Base-by-base conservation (phyloP, 2,113 vertebrate species). In the Pygoscelis adeliae region DNA sequence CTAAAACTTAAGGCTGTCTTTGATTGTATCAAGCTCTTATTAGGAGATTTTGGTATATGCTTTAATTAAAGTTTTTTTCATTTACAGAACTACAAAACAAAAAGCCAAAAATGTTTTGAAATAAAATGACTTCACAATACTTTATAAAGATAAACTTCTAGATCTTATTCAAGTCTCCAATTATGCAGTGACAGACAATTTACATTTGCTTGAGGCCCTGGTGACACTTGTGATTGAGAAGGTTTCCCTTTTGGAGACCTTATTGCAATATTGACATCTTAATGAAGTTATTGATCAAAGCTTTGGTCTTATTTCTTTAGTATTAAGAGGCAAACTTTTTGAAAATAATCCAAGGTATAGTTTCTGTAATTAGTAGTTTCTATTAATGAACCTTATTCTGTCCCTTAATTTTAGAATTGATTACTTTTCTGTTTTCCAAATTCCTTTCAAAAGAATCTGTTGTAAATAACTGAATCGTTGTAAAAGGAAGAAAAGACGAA, bases 381-480 rank as follows among this genome's bases (percentile, higher is more conserved):
- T 66, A 18, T 55, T 81, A 53, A 44, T 11, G 2, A 71, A 88
- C 49, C 9, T 62, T 83, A 81, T 14, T 50, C 3, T 47, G 25
- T 55, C 29, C 19, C 13, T 93, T 61, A n/a, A 29, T 58, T 93
- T 74, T 89, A 83, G 30, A 81, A 77, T 76, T 5, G 82, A 67
- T 71, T 77, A 46, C 7, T 46, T 79, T 34, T 46, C 47, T 49
- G 42, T 76, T 74, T 91, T 96, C 59, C 32, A 91, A 94, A 77
- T 89, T 93, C 44, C 81, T 89, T 95, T 93, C 88, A 96, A 50
- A 98, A 91, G 56, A 82, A 71, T 36, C n/a, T 89, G 67, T 84
- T 95, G 69, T 89, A 96, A 95, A 92, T 50, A 97, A 93, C 14
- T 52, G 70, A 85, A 86, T 95, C 67, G 34, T 92, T 97, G 69